A percentile compares a stretch with the other conserved stretches of the same genome.
These are phyloP conservation scores for Oryctolagus cuniculus DNA, from an alignment of 2,113 vertebrate genomes.

Conservation along the genomic window mOryCun1.1 NC_091435.1:5159501-5160000, in stretches of 20 bases:
- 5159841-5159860: rapidly evolving
- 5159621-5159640: neutral
- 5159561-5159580: neutral
- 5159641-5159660: neutral
- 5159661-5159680: neutral
- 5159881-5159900: rapidly evolving
- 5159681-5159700: neutral
- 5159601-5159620: neutral
- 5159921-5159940: rapidly evolving
- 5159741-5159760: rapidly evolving
- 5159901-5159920: too few relatives aligned
- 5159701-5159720: neutral
- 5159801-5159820: rapidly evolving
- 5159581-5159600: too few relatives aligned
- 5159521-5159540: neutral
- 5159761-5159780: rapidly evolving
- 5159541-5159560: neutral
- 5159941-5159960: neutral
- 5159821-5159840: rapidly evolving
- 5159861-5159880: neutral
- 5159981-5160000: neutral
- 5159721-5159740: rapidly evolving
- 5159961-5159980: rapidly evolving
- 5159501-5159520: rapidly evolving
- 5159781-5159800: neutral